Percentiles rank a stretch among this genome's conserved stretches.
Conservation (phyloP, 1,140 invertebrate genomes). For the Anagrus nilaparvatae region DNA sequence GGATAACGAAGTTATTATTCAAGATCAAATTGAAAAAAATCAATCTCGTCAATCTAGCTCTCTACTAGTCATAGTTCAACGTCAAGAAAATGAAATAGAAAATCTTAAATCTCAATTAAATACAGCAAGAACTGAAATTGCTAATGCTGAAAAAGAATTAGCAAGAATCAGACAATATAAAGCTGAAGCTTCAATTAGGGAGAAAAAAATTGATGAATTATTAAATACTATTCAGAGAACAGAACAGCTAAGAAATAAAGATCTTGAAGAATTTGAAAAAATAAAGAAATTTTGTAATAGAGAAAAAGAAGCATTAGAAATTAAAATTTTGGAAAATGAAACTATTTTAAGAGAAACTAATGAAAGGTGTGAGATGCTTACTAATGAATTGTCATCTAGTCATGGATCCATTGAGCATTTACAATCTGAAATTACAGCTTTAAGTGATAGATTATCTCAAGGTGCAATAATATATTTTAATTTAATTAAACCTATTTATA, state of each 20-base stretch:
- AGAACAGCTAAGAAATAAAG: conserved; percentile 61
- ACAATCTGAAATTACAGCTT: conserved; percentile 28
- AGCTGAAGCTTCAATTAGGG: conserved; percentile 47
- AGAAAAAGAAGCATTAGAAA: conserved; percentile 56
- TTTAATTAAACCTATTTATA: not conserved
- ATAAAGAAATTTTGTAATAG: conserved; percentile 51
- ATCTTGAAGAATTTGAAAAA: conserved; percentile 54
- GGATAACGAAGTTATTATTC: conserved; percentile 46
- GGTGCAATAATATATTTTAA: conserved; percentile 19
- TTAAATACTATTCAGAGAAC: conserved; percentile 56
- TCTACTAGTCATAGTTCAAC: conserved; percentile 47
- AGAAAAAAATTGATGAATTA: conserved; percentile 64
- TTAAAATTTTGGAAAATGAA: conserved; percentile 50
- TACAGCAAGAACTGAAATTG: conserved; percentile 30
- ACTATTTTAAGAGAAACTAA: conserved; percentile 51
- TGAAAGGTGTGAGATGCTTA: conserved; percentile 50
- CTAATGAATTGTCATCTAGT: conserved; percentile 51
- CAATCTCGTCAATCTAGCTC: conserved; percentile 37
- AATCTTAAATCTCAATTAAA: conserved; percentile 50
- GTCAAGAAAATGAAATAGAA: conserved; percentile 57
- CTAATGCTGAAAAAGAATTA: conserved; percentile 54
- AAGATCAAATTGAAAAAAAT: conserved; percentile 41
- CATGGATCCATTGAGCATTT: conserved; percentile 42
- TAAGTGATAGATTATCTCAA: conserved; percentile 49
- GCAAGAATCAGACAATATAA: conserved; percentile 58